Conservation (phyloP, 2,888 invertebrate genomes). For the Hydropsyche betteni region DNA sequence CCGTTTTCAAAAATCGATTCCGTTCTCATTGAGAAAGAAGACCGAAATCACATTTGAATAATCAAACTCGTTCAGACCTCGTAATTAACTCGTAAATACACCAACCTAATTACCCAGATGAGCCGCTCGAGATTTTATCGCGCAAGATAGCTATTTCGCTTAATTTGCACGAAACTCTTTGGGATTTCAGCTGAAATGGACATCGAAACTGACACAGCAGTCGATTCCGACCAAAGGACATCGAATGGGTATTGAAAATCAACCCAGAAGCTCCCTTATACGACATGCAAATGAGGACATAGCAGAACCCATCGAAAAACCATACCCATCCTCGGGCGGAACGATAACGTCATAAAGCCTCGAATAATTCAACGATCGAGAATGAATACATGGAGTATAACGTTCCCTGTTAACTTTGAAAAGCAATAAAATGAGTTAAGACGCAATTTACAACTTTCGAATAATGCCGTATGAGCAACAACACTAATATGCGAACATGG, state of each 20-base stretch:
- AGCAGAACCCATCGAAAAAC: too few relatives aligned
- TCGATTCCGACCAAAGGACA: background rate
- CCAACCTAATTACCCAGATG: too few relatives aligned
- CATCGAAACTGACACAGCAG: constrained; percentile 9
- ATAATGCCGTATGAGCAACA: background rate
- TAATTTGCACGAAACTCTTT: background rate
- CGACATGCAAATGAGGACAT: too few relatives aligned
- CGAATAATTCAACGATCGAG: constrained; percentile 3
- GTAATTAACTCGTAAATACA: too few relatives aligned
- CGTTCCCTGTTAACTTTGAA: background rate
- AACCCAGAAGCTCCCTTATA: background rate
- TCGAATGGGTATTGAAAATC: background rate
- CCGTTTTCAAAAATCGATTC: background rate
- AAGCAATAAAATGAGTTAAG: constrained; percentile 28
- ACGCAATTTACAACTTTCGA: constrained; percentile 10
- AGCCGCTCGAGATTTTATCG: too few relatives aligned
- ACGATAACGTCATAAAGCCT: too few relatives aligned
- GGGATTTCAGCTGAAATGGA: background rate
- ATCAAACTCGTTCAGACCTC: too few relatives aligned
- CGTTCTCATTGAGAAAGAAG: background rate
- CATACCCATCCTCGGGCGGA: too few relatives aligned
- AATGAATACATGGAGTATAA: background rate
- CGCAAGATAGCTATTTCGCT: too few relatives aligned
- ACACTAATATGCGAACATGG: too few relatives aligned
- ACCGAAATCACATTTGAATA: too few relatives aligned